A percentile compares a stretch with the other conserved stretches of the same genome.
phyloP scores from a whole-genome alignment of 1,140 invertebrate species.

The Coelopa frigida region DNA sequence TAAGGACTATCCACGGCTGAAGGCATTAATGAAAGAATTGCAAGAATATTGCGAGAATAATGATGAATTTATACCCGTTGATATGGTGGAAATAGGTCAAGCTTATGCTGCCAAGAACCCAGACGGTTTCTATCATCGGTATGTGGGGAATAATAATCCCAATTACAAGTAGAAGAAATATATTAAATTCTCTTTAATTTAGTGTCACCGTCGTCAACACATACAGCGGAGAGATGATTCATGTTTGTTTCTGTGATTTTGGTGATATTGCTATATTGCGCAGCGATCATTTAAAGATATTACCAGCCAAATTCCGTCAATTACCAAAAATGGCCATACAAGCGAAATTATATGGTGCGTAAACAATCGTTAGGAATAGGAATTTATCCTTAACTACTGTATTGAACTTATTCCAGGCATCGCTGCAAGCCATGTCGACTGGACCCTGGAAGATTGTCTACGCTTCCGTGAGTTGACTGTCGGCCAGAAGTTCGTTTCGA shows the following conservation, averaged over 20 bases:
- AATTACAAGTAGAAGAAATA: neutral
- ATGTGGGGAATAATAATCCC: slow-evolving; percentile 3
- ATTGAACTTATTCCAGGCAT: slow-evolving; percentile 21
- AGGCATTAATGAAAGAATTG: slow-evolving; percentile 33
- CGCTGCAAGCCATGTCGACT: slow-evolving; percentile 19
- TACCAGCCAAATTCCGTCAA: slow-evolving; percentile 26
- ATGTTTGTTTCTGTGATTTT: slow-evolving; percentile 34
- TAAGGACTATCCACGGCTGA: slow-evolving; percentile 32
- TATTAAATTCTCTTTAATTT: neutral
- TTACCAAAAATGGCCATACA: slow-evolving; percentile 37
- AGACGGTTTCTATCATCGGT: slow-evolving; percentile 39
- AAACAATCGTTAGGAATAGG: neutral
- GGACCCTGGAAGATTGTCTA: slow-evolving; percentile 35
- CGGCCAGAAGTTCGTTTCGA: slow-evolving; percentile 34
- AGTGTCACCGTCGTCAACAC: slow-evolving; percentile 37
- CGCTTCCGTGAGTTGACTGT: slow-evolving; percentile 35
- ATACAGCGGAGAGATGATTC: slow-evolving; percentile 32
- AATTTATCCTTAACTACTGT: neutral
- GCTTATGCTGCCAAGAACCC: slow-evolving; percentile 26
- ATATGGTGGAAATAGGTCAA: slow-evolving; percentile 28
- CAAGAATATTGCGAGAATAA: slow-evolving; percentile 31
- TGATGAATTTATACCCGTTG: slow-evolving; percentile 18
- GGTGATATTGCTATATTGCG: slow-evolving; percentile 33
- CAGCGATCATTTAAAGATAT: slow-evolving; percentile 27
- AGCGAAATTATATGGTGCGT: slow-evolving; percentile 35